Evolutionary conservation across 2,113 vertebrate genomes (phyloP), one percentile per base, ranked within the genome.

Genomic region (Carassius gibelio): DNA sequence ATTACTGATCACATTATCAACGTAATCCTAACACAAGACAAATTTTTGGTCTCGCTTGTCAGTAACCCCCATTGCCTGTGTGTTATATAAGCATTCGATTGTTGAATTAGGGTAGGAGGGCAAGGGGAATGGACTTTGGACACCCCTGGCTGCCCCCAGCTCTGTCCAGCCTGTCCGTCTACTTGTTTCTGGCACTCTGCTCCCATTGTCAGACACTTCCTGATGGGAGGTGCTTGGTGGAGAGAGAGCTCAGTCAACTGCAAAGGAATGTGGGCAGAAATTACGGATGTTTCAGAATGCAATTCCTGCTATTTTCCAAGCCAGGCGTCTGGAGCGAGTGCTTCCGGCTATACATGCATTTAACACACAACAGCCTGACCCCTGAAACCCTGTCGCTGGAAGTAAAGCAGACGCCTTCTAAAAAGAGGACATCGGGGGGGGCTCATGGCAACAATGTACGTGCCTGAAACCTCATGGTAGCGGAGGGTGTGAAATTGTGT

Each of bases 141-240:
- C 69, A 81, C 82, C 76, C 59, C 57, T 66, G 45, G 42, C 68
- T 85, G 59, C 84, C 84, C 77, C 86, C 62, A 84, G 90, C 88
- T 91, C 90, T 87, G 86, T 88, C 85, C 88, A 89, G 86, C 93
- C 92, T 92, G 91, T 93, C 90, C 92, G 94, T 91, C 93, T 93
- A 90, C 91, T 89, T 94, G 93, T 93, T 93, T 93, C 91, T 94
- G 93, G 92, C 90, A 92, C 91, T 94, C 92, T 93, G 92, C 92
- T 92, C 88, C 93, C 90, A 94, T 95, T 95, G 94, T 94, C 91
- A 88, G 82, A 81, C 89, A 91, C 92, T 95, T 95, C 94, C 94
- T 94, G 92, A 91, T 91, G 89, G 93, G 93, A 94, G 93, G 93
- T 83, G 86, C 92, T 90, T 88, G 88, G 91, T n/a, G 90, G 87